Percentiles rank a stretch among this genome's conserved stretches.
Conservation (phyloP, 2,888 invertebrate genomes). For the Tiliacea citrago region DNA sequence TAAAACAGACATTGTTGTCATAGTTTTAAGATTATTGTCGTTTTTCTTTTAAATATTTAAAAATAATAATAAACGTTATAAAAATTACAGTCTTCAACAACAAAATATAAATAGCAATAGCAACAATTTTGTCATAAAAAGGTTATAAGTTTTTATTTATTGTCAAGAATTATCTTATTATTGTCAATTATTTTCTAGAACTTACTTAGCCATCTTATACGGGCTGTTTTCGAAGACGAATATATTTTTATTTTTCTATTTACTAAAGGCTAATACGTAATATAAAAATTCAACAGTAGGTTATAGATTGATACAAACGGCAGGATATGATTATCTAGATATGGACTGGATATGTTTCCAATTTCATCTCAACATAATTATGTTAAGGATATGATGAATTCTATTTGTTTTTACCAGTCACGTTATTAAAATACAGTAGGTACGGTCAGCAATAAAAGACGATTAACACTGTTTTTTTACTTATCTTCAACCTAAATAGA, state of each 20-base stretch:
- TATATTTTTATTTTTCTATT: slow-evolving; percentile 33
- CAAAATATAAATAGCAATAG: slow-evolving; percentile 51
- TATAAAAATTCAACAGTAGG: slow-evolving; percentile 62
- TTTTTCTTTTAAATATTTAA: slow-evolving; percentile 6
- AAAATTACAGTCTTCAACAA: slow-evolving; percentile 60
- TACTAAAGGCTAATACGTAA: slow-evolving; percentile 31
- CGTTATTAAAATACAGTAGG: background rate
- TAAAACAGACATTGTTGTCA: slow-evolving; percentile 15
- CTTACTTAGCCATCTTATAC: slow-evolving; percentile 40
- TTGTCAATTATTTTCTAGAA: slow-evolving; percentile 51
- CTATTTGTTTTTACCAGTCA: slow-evolving; percentile 1
- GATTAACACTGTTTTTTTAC: background rate
- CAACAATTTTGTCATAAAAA: slow-evolving; percentile 43
- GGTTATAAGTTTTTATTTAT: slow-evolving; percentile 52
- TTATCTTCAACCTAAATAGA: background rate
- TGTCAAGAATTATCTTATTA: slow-evolving; percentile 54
- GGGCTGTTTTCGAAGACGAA: slow-evolving; percentile 47
- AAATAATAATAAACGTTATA: slow-evolving; percentile 35
- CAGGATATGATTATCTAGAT: slow-evolving; percentile 62
- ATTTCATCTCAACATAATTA: slow-evolving; percentile 24
- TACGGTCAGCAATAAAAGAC: slow-evolving; percentile 6
- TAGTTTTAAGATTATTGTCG: slow-evolving; percentile 46
- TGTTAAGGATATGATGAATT: slow-evolving; percentile 47
- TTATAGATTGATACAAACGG: slow-evolving; percentile 59
- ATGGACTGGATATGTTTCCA: slow-evolving; percentile 55